Percentiles rank a stretch among this genome's conserved stretches.
Evolutionary conservation across 2,113 vertebrate species (phyloP).

Genomic region (Nyctereutes procyonoides): DNA sequence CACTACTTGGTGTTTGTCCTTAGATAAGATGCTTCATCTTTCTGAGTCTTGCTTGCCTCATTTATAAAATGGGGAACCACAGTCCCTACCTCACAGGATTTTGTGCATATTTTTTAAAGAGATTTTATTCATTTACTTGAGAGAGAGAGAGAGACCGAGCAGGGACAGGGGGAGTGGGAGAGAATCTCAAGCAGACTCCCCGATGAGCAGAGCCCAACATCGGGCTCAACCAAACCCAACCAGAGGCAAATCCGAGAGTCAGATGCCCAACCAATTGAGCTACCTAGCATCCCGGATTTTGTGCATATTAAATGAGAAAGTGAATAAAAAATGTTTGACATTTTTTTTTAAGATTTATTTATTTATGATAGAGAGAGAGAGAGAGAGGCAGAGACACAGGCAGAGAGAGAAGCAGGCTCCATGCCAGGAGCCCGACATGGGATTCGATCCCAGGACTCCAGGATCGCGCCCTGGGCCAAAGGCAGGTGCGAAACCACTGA

Average conservation of each 20-base stretch:
- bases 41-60: not conserved
- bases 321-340: not conserved
- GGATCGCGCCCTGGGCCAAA: too few species aligned
- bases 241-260: not conserved
- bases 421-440: too few species aligned
- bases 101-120: not conserved
- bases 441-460: too few species aligned
- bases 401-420: too few species aligned
- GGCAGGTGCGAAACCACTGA: too few species aligned
- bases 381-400: too few species aligned
- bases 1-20: not conserved
- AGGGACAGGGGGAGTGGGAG: too few species aligned
- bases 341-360: too few species aligned
- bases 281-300: not conserved
- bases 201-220: not conserved
- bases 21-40: not conserved
- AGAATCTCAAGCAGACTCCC: not conserved
- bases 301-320: not conserved
- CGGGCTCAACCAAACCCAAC: not conserved
- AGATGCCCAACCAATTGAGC: not conserved
- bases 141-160: not conserved
- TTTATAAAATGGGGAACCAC: not conserved
- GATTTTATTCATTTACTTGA: not conserved
- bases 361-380: too few species aligned
- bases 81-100: not conserved